A percentile compares a stretch with the other conserved stretches of the same genome.
Conservation (phyloP, 2,113 vertebrate genomes). For the Reinhardtius hippoglossoides region DNA sequence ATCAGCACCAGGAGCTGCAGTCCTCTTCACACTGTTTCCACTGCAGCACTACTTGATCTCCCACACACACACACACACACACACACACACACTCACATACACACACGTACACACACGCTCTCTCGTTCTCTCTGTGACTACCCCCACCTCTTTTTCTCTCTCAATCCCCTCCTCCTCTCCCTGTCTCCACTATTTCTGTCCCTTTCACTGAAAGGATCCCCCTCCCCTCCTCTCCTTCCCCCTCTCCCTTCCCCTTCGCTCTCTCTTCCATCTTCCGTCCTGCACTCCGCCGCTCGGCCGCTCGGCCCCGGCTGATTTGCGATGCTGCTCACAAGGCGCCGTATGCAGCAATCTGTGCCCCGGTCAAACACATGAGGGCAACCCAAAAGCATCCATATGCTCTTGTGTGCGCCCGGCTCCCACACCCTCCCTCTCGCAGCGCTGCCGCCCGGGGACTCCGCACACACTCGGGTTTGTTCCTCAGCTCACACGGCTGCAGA, state of each 20-base stretch:
- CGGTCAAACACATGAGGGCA: slow-evolving; percentile 57
- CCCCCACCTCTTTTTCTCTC: slow-evolving; percentile 76
- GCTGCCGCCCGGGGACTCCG: slow-evolving; percentile 11
- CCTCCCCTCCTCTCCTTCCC: slow-evolving; percentile 35
- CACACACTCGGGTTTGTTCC: background rate
- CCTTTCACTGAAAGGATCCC: slow-evolving; percentile 73
- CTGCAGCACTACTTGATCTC: slow-evolving; percentile 82
- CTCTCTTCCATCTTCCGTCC: background rate
- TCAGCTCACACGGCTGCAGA: slow-evolving; percentile 15
- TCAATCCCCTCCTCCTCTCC: slow-evolving; percentile 73
- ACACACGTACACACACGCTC: slow-evolving; percentile 53
- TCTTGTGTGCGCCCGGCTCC: slow-evolving; percentile 30
- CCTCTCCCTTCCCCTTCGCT: background rate
- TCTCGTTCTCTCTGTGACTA: slow-evolving; percentile 69
- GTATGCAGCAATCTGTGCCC: slow-evolving; percentile 76
- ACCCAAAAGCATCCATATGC: slow-evolving; percentile 67
- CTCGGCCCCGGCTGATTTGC: slow-evolving; percentile 73
- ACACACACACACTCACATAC: background rate
- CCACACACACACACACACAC: slow-evolving; percentile 40
- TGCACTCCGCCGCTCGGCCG: slow-evolving; percentile 42
- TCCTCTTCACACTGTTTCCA: slow-evolving; percentile 79
- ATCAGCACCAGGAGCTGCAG: slow-evolving; percentile 83
- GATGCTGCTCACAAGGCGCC: slow-evolving; percentile 78
- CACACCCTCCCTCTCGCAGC: slow-evolving; percentile 11
- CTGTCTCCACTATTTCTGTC: slow-evolving; percentile 70